These are phyloP conservation scores for Orientallactaga bullata DNA, from an alignment of 2,113 vertebrate species.

Conservation along the genomic window DNA sequence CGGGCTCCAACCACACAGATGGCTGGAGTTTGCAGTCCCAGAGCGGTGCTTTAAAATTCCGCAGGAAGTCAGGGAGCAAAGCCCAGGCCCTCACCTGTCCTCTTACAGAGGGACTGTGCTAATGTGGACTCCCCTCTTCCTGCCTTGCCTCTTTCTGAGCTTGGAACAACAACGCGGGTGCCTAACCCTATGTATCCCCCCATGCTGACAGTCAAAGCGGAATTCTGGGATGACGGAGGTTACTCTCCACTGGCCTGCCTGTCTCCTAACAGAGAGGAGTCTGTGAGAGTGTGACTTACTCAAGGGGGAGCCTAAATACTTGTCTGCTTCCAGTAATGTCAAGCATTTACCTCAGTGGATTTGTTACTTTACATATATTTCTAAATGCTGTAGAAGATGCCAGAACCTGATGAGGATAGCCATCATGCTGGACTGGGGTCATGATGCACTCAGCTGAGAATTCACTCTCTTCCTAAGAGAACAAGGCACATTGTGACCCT, in stretches of 20 bases:
- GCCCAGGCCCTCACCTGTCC: slow-evolving; percentile 7
- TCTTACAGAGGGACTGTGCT: neutral
- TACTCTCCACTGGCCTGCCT: too few species aligned
- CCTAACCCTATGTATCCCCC: neutral
- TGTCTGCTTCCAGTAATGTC: neutral
- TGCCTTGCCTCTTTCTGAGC: slow-evolving; percentile 7
- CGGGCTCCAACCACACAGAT: slow-evolving; percentile 26
- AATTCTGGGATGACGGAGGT: neutral
- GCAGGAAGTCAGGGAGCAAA: slow-evolving; percentile 44
- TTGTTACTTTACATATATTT: neutral
- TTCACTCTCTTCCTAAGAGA: neutral
- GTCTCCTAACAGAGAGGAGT: neutral
- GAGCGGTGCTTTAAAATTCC: neutral
- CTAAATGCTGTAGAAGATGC: neutral
- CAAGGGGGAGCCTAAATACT: neutral
- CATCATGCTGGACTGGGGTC: neutral
- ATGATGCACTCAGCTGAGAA: neutral
- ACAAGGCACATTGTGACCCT: neutral
- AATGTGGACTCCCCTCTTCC: neutral
- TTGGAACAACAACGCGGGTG: slow-evolving; percentile 30
- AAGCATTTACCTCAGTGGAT: neutral
- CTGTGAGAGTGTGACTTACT: accelerated
- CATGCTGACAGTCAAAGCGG: neutral
- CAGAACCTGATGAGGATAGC: neutral
- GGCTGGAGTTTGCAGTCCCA: slow-evolving; percentile 18